Evolutionary conservation across 2,797 vertebrate genomes (phyloP).

Genomic region (Chloroceryle amazona): DNA sequence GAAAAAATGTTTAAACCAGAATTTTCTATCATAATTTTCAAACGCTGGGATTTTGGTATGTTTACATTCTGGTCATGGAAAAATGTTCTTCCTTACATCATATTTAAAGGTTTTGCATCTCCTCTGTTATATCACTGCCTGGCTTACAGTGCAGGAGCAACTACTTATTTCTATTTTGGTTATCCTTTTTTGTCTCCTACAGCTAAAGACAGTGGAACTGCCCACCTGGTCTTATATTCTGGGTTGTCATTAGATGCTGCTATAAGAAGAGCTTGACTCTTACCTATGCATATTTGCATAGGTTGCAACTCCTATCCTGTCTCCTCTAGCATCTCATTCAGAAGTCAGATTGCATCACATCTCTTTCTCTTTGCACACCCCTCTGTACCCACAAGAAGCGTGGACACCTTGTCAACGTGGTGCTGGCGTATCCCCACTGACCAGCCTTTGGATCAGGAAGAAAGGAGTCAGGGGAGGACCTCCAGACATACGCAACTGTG

Average conservation of each 20-base stretch:
- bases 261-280: not conserved
- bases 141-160: not conserved
- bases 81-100: not conserved
- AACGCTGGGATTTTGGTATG: accelerated
- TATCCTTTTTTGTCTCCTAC: not conserved
- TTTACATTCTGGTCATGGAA: not conserved
- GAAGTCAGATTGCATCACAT: not conserved
- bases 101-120: not conserved
- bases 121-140: not conserved
- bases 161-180: not conserved
- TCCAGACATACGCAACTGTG: not conserved
- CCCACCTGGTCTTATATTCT: not conserved
- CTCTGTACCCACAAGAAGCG: not conserved
- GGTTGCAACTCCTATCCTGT: not conserved
- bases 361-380: not conserved
- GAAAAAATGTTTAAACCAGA: not conserved
- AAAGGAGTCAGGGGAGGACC: not conserved
- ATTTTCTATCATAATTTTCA: not conserved
- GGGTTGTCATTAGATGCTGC: accelerated
- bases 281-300: not conserved
- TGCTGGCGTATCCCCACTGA: not conserved
- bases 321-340: not conserved
- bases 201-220: not conserved
- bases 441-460: not conserved
- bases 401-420: not conserved